Conservation (phyloP, 2,888 invertebrate genomes). For the Formica aserva region DNA sequence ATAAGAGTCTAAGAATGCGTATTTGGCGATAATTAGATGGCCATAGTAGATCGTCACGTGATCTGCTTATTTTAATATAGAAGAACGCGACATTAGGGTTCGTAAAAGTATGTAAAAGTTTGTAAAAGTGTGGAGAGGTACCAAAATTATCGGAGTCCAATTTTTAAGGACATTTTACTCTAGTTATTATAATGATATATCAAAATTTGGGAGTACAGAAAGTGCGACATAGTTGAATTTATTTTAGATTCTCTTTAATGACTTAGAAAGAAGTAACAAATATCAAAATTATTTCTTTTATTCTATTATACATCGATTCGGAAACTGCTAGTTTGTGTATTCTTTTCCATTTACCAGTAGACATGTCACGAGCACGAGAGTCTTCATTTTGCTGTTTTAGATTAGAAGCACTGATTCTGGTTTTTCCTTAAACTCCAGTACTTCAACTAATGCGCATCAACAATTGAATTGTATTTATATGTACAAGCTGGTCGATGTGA, state of each 20-base stretch:
- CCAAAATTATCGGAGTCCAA: no score
- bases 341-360: background rate
- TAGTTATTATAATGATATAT: background rate
- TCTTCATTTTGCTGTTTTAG: background rate
- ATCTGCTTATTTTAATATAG: no score
- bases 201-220: background rate
- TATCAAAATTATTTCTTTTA: background rate
- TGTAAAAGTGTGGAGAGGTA: no score
- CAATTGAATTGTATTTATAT: background rate
- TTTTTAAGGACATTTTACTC: background rate
- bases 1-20: no score
- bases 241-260: background rate
- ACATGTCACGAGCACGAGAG: background rate
- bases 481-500: background rate
- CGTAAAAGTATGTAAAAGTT: no score
- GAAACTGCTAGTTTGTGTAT: background rate
- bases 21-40: no score
- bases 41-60: no score
- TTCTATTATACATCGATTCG: background rate
- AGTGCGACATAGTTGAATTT: background rate
- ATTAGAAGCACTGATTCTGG: background rate
- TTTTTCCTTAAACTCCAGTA: background rate
- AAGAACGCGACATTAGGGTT: no score
- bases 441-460: background rate
- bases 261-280: background rate